Conservation (phyloP, 2,113 vertebrate species). For the Empidonax alnorum region DNA sequence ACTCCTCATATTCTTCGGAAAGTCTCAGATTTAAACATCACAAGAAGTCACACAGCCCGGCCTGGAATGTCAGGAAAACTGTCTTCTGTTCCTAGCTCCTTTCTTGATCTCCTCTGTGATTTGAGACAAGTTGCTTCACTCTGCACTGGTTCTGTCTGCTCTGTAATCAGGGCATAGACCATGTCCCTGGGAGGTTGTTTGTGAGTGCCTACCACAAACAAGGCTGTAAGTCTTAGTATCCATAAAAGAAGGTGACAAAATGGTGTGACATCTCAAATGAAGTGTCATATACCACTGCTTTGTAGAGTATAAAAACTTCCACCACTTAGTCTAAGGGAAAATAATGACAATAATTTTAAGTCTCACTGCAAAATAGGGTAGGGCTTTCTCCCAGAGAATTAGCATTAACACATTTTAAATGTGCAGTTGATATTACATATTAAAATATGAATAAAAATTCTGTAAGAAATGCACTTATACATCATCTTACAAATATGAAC, state of each 20-base stretch:
- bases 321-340: not conserved
- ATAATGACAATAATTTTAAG: not conserved
- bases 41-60: not conserved
- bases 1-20: not conserved
- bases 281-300: not conserved
- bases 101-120: not conserved
- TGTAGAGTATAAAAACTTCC: not conserved
- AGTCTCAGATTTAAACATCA: not conserved
- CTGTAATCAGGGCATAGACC: not conserved
- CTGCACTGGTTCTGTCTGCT: slow-evolving; percentile 12
- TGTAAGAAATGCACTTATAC: not conserved
- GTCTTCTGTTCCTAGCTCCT: not conserved
- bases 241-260: not conserved
- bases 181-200: not conserved
- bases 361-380: not conserved
- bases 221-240: not conserved
- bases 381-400: not conserved
- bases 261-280: not conserved
- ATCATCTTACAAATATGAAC: not conserved
- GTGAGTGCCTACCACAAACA: not conserved
- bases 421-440: not conserved
- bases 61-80: not conserved
- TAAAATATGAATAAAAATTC: not conserved
- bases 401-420: not conserved
- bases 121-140: not conserved